These are phyloP conservation scores for Clarias magur DNA, from an alignment of 2,113 vertebrate genomes.

Conservation along the genomic window DNA sequence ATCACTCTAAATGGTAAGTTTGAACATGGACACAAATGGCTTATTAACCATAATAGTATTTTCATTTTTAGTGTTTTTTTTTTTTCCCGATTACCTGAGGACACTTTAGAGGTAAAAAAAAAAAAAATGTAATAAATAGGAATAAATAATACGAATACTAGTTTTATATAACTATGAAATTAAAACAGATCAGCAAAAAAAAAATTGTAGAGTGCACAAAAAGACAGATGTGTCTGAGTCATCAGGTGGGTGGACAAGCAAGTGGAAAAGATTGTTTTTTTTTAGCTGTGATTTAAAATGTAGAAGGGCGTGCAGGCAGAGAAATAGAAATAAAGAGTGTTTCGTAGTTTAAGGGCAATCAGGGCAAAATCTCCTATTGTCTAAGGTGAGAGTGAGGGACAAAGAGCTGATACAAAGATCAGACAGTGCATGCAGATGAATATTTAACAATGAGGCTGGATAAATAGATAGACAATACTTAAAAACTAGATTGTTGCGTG, in stretches of 20 bases:
- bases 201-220: not conserved
- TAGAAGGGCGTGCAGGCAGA: not conserved
- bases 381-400: not conserved
- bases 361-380: not conserved
- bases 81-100: not conserved
- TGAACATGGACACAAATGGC: not conserved
- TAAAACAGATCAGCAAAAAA: not conserved
- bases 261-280: not conserved
- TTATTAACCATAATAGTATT: not conserved
- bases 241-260: conserved; percentile 5
- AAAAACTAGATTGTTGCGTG: not conserved
- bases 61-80: not conserved
- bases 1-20: not conserved
- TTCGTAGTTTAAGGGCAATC: not conserved
- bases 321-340: not conserved
- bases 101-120: not conserved
- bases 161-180: not conserved
- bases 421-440: not conserved
- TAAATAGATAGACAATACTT: not conserved
- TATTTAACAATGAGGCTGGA: not conserved
- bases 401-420: not conserved
- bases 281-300: not conserved
- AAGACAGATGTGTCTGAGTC: conserved; percentile 11
- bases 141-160: not conserved
- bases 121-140: not conserved